phyloP scores from a whole-genome alignment of 2,888 invertebrate species.

The Lordiphosa andalusiaca region DNA sequence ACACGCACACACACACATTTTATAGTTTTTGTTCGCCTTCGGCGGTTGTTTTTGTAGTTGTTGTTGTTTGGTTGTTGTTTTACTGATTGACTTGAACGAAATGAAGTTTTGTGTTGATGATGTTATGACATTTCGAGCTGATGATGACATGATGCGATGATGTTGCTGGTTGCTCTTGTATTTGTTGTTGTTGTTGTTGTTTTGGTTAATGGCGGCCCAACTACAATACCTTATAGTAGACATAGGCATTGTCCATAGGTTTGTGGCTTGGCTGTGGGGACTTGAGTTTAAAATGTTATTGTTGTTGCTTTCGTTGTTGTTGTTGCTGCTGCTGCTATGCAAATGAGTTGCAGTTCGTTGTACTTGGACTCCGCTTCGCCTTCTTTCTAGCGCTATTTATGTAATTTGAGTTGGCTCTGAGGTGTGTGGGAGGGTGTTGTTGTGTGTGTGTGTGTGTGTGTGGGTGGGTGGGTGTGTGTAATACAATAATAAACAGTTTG shows the following conservation, averaged over 20 bases:
- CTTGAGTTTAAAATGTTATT: constrained; percentile 60
- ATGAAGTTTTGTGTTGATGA: constrained; percentile 31
- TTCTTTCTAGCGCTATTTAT: constrained; percentile 56
- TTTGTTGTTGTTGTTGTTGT: constrained; percentile 18
- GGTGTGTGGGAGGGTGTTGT: constrained; percentile 12
- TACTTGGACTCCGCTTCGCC: constrained; percentile 41
- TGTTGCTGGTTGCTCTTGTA: constrained; percentile 10
- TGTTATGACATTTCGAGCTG: constrained; percentile 30
- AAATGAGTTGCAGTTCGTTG: constrained; percentile 64
- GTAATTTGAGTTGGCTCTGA: constrained; percentile 62
- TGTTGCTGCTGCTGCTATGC: constrained; percentile 33
- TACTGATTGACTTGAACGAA: constrained; percentile 29
- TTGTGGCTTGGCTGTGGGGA: constrained; percentile 59
- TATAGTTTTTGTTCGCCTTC: constrained; percentile 37
- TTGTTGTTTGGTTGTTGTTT: constrained; percentile 19
- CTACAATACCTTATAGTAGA: constrained; percentile 80
- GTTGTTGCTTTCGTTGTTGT: constrained; percentile 26
- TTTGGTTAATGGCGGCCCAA: constrained; percentile 20
- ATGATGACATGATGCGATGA: background rate
- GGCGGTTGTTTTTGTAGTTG: constrained; percentile 26
- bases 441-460: constrained; percentile 23
- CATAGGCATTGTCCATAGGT: constrained; percentile 81
- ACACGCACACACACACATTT: constrained; percentile 22
- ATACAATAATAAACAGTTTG: constrained; percentile 66
- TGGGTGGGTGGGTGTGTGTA: constrained; percentile 29